Evolutionary conservation across 2,888 invertebrate genomes (phyloP), one percentile per base, ranked within the genome.

Genomic region (Acleris emargana): DNA sequence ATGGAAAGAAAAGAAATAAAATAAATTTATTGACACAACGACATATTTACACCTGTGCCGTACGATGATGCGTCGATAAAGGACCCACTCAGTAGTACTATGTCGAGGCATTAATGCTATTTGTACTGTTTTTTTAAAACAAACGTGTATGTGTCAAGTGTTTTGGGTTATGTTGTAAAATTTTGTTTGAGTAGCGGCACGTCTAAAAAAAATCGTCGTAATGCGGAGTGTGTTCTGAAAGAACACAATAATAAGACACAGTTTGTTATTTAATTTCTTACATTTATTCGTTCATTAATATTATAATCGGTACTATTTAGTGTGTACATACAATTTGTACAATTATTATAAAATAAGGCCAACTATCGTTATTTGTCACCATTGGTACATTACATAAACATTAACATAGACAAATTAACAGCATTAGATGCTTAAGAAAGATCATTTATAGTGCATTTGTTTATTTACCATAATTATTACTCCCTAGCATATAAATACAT

Each of bases 291-390:
- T 82, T 87, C 84, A 87, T 89, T 81, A 80, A 89, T 89, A 89
- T 89, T 87, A 87, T 84, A 85, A 85, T 82, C 83, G 84, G 81
- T 78, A 82, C 83, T 81, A 78, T 79, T 81, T 75, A 78, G 77
- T 74, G 83, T 82, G 87, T 89, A 89, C 88, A 88, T 91, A 89
- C 83, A 87, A 79, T 89, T 88, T 90, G 89, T 90, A 91, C 90
- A 90, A 82, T 81, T 79, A 79, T 71, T 76, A 67, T 76, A 78
- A 75, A 75, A 78, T 79, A 82, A 85, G 80, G 81, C 82, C 80
- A 79, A 76, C 72, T 74, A 76, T 79, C 84, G 87, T 89, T 89
- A 90, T 88, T 87, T 88, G 81, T 86, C 77, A 72, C 75, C 75
- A 69, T 78, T 71, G 78, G 81, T 81, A 82, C 72, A 68, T 69